Base-by-base conservation (phyloP, 2,113 vertebrate genomes). In the Oostethus manadensis region DNA sequence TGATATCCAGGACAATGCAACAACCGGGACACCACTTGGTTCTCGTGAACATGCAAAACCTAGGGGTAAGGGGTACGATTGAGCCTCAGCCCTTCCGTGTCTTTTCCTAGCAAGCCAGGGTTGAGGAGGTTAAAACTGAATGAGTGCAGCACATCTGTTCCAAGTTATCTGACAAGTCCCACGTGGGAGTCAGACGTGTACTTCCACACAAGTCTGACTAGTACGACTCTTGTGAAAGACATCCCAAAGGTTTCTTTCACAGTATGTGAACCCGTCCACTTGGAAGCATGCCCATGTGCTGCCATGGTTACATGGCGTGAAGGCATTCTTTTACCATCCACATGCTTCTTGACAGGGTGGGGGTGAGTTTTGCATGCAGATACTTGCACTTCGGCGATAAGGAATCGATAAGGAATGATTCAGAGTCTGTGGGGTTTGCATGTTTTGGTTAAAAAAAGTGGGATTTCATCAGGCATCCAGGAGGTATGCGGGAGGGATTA, bases 401-500 rank as follows among this genome's bases (percentile, higher is more conserved):
- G 26, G 26, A 29, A 29, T 14, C 17, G 21, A 58, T 14, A 49
- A 6, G 16, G 18, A 43, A 1, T 51, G 3, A 43, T 14, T 44
- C 1, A 5, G 43, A 0, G 13, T 0, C 22, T 26, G 2, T 8
- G 3, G 1, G 43, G n/a, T 16, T 21, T 47, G 20, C 18, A 48
- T 44, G 22, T 9, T 49, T 15, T 8, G 40, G 35, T 21, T 1
- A 15, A 43, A 44, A 46, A 43, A 21, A 42, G 15, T 5, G 22
- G 42, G 69, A 55, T 58, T 48, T 44, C 18, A 47, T 57, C 50
- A 55, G 43, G 38, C 38, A 11, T 13, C 11, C 38, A 26, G 60
- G 45, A 64, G 49, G 13, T 64, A 66, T 71, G 75, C 73, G 74
- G 79, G 77, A 61, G 64, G 77, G 66, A 59, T 71, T 64, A 77